These are phyloP conservation scores for Cerastis rubricosa DNA, from an alignment of 2,888 invertebrate genomes.

Conservation along the genomic window DNA sequence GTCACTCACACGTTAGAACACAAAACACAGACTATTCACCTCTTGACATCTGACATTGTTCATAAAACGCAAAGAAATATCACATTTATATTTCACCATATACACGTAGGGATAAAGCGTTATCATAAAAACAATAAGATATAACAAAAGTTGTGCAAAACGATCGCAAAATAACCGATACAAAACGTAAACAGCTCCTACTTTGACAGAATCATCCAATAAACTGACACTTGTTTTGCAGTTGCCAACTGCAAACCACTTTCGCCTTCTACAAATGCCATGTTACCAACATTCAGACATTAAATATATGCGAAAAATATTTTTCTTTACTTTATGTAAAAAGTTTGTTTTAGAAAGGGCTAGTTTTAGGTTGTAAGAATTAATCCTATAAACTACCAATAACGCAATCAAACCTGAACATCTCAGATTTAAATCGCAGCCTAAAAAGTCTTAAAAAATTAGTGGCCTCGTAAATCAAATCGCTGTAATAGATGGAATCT, in stretches of 20 bases:
- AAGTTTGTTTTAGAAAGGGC: conserved; percentile 12
- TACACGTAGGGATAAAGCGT: conserved; percentile 81
- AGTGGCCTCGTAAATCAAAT: background rate
- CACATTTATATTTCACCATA: conserved; percentile 83
- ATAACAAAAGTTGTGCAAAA: conserved; percentile 88
- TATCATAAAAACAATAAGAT: conserved; percentile 87
- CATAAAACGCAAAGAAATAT: conserved; percentile 76
- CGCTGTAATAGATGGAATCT: background rate
- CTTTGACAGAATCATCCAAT: conserved; percentile 88
- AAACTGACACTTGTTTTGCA: conserved; percentile 79
- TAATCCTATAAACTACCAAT: background rate
- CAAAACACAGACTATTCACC: conserved; percentile 89
- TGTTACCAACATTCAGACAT: conserved; percentile 65
- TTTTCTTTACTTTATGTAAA: conserved; percentile 25
- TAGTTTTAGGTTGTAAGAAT: background rate
- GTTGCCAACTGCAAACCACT: conserved; percentile 84
- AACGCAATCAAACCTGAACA: background rate
- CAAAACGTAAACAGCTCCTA: conserved; percentile 90
- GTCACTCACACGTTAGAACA: conserved; percentile 88
- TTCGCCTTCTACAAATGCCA: conserved; percentile 77
- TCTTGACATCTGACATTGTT: conserved; percentile 90
- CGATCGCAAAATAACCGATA: conserved; percentile 89
- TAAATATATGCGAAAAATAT: conserved; percentile 44
- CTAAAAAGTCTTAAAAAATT: background rate
- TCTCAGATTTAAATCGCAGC: background rate